phyloP scores from a whole-genome alignment of 2,797 vertebrate genomes.

The Spinus pinus region DNA sequence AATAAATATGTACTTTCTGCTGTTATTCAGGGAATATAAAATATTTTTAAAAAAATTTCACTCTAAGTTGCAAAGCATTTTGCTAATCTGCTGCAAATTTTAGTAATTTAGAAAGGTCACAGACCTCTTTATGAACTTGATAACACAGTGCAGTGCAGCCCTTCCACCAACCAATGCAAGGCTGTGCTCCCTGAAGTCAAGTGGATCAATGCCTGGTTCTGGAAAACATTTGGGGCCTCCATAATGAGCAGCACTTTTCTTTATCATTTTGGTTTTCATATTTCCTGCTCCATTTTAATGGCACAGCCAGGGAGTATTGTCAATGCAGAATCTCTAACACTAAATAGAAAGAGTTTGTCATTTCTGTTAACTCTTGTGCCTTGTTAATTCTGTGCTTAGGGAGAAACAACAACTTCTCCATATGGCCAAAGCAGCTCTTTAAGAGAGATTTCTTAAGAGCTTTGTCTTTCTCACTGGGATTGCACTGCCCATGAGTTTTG shows the following conservation, averaged over 20 bases:
- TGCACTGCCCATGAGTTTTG: neutral
- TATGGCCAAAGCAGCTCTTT: neutral
- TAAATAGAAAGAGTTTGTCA: neutral
- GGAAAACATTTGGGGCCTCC: neutral
- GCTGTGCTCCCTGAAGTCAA: neutral
- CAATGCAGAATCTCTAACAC: neutral
- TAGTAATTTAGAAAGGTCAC: neutral
- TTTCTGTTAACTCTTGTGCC: neutral
- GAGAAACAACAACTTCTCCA: neutral
- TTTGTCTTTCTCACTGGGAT: neutral
- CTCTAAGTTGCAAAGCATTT: neutral
- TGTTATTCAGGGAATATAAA: neutral
- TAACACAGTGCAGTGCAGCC: neutral
- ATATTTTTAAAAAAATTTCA: neutral
- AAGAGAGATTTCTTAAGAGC: neutral
- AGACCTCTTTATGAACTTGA: neutral
- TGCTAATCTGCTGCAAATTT: conserved; percentile 1
- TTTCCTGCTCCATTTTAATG: neutral
- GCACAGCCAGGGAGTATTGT: neutral
- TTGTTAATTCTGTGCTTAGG: conserved; percentile 18
- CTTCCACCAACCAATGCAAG: neutral
- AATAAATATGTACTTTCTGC: neutral
- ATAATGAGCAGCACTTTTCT: neutral
- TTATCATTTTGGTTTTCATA: neutral
- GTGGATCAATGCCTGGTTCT: neutral